Conservation (phyloP, 1,140 invertebrate species). For the Xylocopa sonorina region DNA sequence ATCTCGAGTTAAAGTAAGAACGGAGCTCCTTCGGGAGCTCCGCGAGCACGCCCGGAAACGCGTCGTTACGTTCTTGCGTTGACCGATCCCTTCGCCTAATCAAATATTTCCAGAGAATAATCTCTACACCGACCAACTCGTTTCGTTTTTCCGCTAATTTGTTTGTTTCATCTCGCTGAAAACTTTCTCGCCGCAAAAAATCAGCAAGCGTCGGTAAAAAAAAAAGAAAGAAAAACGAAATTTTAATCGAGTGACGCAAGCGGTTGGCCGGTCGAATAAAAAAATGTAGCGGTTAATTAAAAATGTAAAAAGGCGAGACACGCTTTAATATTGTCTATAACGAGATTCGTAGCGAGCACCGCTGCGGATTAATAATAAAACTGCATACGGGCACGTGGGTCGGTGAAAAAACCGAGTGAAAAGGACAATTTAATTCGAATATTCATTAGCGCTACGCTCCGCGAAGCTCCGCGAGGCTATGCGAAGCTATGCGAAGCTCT, state of each 20-base stretch:
- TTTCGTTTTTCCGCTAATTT: constrained; percentile 10
- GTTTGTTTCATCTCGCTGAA: not conserved
- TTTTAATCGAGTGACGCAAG: constrained; percentile 27
- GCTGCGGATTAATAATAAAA: constrained; percentile 56
- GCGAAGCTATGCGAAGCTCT: too few species aligned
- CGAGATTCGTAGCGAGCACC: constrained; percentile 34
- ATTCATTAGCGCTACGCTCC: constrained; percentile 40
- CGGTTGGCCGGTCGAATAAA: constrained; percentile 16
- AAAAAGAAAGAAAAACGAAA: too few species aligned
- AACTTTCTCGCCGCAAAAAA: not conserved
- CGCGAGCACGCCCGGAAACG: constrained; percentile 29
- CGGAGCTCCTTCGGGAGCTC: not conserved
- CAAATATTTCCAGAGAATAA: not conserved
- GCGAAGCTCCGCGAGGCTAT: too few species aligned
- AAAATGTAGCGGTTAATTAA: constrained; percentile 41
- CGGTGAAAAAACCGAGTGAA: constrained; percentile 34
- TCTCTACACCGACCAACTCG: not conserved
- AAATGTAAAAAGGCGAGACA: constrained; percentile 26
- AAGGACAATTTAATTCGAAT: constrained; percentile 56
- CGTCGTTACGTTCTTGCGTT: constrained; percentile 36
- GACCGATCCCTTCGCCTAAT: too few species aligned
- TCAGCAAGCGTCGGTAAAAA: not conserved
- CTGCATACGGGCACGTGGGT: not conserved
- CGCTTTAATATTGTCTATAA: constrained; percentile 43
- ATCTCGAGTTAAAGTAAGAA: constrained; percentile 25